Conservation (phyloP, 2,113 vertebrate genomes). For the Alaudala cheleensis region DNA sequence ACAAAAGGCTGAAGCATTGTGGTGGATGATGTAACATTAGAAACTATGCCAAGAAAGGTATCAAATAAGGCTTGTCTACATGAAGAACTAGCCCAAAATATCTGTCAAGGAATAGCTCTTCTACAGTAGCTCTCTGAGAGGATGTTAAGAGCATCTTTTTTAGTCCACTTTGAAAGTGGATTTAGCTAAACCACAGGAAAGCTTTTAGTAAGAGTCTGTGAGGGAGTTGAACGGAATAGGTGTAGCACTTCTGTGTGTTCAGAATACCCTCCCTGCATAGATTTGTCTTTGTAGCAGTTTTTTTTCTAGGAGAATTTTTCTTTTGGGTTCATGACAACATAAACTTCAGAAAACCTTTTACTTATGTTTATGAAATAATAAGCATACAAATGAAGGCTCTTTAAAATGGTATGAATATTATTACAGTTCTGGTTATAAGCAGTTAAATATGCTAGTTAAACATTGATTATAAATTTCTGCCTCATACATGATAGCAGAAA, state of each 20-base stretch:
- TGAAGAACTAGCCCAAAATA: background rate
- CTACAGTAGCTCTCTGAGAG: background rate
- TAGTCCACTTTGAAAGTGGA: background rate
- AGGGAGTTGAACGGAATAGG: background rate
- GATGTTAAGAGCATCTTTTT: background rate
- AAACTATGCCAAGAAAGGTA: background rate
- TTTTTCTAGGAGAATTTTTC: background rate
- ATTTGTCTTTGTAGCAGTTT: background rate
- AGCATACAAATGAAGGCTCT: background rate
- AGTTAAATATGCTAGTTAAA: background rate
- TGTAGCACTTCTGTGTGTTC: background rate
- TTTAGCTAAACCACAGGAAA: background rate
- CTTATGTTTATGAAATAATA: background rate
- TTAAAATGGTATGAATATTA: background rate
- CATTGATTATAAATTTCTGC: background rate
- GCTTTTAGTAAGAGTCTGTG: background rate
- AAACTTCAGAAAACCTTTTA: background rate
- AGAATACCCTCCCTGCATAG: background rate
- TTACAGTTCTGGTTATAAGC: background rate
- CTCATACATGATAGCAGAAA: background rate
- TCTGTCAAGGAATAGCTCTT: background rate
- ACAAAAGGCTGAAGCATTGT: background rate
- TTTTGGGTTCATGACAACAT: background rate
- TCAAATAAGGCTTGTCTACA: background rate
- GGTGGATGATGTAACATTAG: background rate